These are phyloP conservation scores for Drosophila pseudoobscura DNA, from an alignment of 1,140 invertebrate genomes.

Conservation along the genomic window DNA sequence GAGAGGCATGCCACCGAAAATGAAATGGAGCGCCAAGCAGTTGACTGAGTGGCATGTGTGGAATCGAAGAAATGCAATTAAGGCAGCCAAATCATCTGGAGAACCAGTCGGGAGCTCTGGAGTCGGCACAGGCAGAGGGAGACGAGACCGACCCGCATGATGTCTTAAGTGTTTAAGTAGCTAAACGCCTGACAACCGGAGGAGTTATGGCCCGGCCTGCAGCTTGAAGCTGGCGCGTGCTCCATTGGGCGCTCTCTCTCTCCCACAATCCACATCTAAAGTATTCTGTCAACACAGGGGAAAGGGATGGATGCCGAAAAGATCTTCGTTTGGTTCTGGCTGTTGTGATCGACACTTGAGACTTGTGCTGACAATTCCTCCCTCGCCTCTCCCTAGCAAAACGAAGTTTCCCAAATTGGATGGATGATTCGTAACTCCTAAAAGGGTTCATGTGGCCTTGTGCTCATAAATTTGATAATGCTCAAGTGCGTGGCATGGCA, in stretches of 20 bases:
- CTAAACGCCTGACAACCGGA: conserved; percentile 73
- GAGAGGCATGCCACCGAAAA: conserved; percentile 21
- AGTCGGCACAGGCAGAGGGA: no score
- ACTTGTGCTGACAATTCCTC: conserved; percentile 34
- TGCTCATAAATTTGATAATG: conserved; percentile 73
- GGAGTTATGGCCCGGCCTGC: conserved; percentile 73
- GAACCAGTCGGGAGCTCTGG: conserved; percentile 11
- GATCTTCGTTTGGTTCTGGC: conserved; percentile 9
- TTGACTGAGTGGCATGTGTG: conserved; percentile 73
- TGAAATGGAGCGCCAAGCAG: conserved; percentile 75
- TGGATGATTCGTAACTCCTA: conserved; percentile 37
- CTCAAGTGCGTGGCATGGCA: conserved; percentile 57
- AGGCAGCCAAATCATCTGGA: conserved; percentile 56
- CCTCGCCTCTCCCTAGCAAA: background rate
- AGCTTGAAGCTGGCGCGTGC: conserved; percentile 68
- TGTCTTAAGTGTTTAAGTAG: conserved; percentile 79
- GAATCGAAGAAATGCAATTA: conserved; percentile 79
- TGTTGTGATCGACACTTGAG: conserved; percentile 57
- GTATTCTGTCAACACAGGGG: conserved; percentile 67
- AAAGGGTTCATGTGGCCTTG: conserved; percentile 61
- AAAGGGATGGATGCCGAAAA: conserved; percentile 9
- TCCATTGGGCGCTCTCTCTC: conserved; percentile 17
- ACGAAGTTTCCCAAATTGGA: conserved; percentile 36
- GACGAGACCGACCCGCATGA: conserved; percentile 37
- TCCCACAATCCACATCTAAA: conserved; percentile 54